Percentiles rank a stretch among this genome's conserved stretches.
phyloP scores from a whole-genome alignment of 2,113 vertebrate genomes.

The Regulus satrapa region DNA sequence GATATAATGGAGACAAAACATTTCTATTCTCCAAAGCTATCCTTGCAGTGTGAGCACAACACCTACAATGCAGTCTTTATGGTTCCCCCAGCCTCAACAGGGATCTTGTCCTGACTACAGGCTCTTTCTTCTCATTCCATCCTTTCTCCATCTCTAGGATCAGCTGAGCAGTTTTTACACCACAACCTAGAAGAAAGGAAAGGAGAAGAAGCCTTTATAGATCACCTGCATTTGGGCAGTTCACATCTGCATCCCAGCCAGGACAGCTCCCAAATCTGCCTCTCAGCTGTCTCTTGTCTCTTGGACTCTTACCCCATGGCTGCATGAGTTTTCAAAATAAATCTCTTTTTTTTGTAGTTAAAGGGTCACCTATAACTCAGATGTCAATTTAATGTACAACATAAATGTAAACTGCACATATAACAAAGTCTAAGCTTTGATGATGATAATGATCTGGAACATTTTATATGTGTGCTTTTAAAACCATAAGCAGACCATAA shows the following conservation, averaged over 20 bases:
- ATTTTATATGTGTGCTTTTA: neutral
- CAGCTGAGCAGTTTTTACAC: neutral
- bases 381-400: neutral
- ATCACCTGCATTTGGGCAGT: neutral
- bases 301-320: neutral
- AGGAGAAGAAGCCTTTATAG: neutral
- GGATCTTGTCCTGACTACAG: neutral
- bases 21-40: neutral
- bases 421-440: neutral
- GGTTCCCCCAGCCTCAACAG: neutral
- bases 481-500: neutral
- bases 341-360: neutral
- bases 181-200: neutral
- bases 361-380: neutral
- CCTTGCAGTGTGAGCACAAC: accelerated
- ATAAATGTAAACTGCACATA: neutral
- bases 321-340: neutral
- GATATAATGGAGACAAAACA: neutral
- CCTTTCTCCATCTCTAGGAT: neutral
- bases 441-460: neutral
- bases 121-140: neutral
- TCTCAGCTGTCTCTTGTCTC: neutral
- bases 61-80: neutral
- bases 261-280: neutral
- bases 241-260: neutral